Evolutionary conservation across 1,140 invertebrate genomes (phyloP), one percentile per base, ranked within the genome.

Genomic region (Pseudomyrmex gracilis): DNA sequence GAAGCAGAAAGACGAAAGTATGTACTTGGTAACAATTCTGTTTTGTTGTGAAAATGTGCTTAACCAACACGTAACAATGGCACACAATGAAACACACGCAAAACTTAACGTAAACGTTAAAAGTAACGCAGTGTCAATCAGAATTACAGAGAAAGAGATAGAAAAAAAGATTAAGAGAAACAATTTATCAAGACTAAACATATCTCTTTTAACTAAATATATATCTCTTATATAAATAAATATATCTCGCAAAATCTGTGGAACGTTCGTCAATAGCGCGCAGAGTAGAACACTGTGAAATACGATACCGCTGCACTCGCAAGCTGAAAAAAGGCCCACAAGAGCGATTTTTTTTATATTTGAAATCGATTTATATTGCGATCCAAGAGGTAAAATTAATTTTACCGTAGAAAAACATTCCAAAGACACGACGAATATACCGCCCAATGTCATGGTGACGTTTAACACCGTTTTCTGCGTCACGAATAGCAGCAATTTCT

Each of bases 271-370:
- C 53, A 55, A 73, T 73, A 12, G n/a, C 2, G 47, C 2, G 47
- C 63, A 20, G 68, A 74, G 51, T 64, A 55, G 12, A 82, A 74
- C 5, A 82, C 12, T 5, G 10, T 74, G 1, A 63, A 74, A 10
- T 82, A 82, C 7, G 78, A 82, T 45, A 82, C 7, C n/a, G 70
- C 67, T 13, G 10, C 43, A 73, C 20, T 82, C 4, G 34, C 34
- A 0, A 82, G 13, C 78, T 82, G n/a, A n/a, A 82, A 73, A 61
- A 12, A 8, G 5, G 1, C 2, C 24, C 2, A 63, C 43, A 20
- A 20, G 24, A 17, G 10, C 3, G 7, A 47, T 22, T 12, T 9
- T 4, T 47, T 58, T 5, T 43, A 20, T 34, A 43, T 34, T 1
- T 34, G 53, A 3, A 34, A 80, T 55, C 7, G 2, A 70, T 47